phyloP scores from a whole-genome alignment of 2,113 vertebrate species.

The Mustela nigripes region DNA sequence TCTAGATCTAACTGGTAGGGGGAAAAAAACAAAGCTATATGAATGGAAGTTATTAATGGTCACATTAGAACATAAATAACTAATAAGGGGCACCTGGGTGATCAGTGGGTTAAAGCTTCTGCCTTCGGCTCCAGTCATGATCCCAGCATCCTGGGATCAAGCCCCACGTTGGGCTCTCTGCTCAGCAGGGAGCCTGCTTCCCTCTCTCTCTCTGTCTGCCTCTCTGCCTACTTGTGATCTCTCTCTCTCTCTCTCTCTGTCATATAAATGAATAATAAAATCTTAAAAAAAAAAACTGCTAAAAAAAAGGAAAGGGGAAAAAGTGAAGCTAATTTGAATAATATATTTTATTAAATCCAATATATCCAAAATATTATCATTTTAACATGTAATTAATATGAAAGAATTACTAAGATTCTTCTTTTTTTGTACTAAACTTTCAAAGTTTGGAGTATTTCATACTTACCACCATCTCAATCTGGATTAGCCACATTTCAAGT shows the following conservation, averaged over 20 bases:
- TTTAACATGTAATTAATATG: neutral
- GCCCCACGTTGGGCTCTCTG: too few species aligned
- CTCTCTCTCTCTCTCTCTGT: too few species aligned
- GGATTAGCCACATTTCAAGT: conserved; percentile 37
- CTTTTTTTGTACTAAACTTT: conserved; percentile 28
- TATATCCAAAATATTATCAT: conserved; percentile 14
- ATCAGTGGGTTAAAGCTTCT: too few species aligned
- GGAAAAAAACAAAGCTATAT: neutral
- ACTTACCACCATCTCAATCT: neutral
- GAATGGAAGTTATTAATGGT: neutral
- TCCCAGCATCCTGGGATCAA: too few species aligned
- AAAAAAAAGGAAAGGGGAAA: neutral
- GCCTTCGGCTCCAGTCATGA: too few species aligned
- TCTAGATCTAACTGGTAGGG: neutral
- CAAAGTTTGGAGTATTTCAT: conserved; percentile 26
- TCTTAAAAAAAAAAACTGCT: too few species aligned
- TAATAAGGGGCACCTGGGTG: neutral
- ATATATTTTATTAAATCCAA: neutral
- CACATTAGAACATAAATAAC: neutral
- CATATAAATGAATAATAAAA: too few species aligned
- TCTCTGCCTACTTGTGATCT: too few species aligned
- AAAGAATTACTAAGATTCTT: conserved; percentile 6
- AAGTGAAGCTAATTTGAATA: neutral
- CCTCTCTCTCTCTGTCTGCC: too few species aligned
- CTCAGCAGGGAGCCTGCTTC: too few species aligned